Evolutionary conservation across 1,140 invertebrate species (phyloP), one percentile per base, ranked within the genome.

Genomic region (Diachasma alloeum): DNA sequence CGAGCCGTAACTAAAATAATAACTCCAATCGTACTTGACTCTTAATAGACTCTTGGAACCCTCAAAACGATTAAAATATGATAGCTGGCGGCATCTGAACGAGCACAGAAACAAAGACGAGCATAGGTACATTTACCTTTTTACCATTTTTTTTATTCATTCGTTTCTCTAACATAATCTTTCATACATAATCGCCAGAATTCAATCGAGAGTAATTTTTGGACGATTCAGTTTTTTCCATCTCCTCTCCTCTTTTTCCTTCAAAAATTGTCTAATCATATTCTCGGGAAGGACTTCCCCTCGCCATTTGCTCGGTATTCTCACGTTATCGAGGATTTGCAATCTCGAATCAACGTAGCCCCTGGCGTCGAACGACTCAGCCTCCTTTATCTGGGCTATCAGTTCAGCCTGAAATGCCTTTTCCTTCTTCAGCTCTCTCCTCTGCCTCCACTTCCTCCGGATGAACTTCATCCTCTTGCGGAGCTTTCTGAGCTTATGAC

Each of bases 401-500:
- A 96, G 86, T 69, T 92, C 90, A 0, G 91, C 92, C 82, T 96
- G 94, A 87, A 96, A 97, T 31, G 84, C 84, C 83, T 94, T 96
- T 80, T 97, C 95, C 83, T 94, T 96, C 67, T 90, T 90, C 66
- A 93, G 87, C 80, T 93, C 92, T 74, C 94, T 91, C 19, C 91
- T 92, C 82, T 93, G 91, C 76, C 92, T 92, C 31, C 92, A 88
- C 84, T 94, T 96, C n/a, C 91, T 92, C 91, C 93, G 94, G 59
- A 92, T 90, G 87, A 92, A 93, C 81, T 93, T 93, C 93, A 96
- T 95, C 76, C 89, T 92, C 83, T 94, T 96, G 73, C 94, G 91
- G 31, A 95, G 86, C 87, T 97, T 97, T 82, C 85, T 94, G 53
- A 94, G 89, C 85, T 97, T 95, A 82, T 97, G 96, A 82, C 94